Percentiles rank a stretch among this genome's conserved stretches.
phyloP scores from a whole-genome alignment of 2,797 vertebrate species.

The Girardinus metallicus region DNA sequence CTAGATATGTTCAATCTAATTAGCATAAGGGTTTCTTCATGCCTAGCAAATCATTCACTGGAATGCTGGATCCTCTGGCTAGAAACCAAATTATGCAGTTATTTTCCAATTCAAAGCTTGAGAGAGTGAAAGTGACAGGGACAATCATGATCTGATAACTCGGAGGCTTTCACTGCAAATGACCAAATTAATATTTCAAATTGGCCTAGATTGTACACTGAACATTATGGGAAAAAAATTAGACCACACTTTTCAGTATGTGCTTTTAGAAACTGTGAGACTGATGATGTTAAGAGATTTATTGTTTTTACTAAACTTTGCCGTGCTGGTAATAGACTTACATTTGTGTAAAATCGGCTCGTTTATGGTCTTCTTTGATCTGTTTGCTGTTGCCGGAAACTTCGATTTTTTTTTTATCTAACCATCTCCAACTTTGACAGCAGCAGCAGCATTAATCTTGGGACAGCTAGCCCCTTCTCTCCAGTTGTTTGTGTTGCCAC shows the following conservation, averaged over 20 bases:
- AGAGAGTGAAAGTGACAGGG: background rate
- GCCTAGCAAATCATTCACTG: slow-evolving; percentile 2
- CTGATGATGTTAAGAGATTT: background rate
- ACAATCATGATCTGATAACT: slow-evolving; percentile 10
- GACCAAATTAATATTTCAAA: slow-evolving; percentile 7
- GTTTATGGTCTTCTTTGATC: background rate
- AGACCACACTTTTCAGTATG: background rate
- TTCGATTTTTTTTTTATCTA: background rate
- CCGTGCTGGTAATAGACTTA: background rate
- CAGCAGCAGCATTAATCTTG: background rate
- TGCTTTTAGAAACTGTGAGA: slow-evolving; percentile 2
- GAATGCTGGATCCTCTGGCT: background rate
- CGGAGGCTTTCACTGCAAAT: slow-evolving; percentile 5
- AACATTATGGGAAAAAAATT: background rate
- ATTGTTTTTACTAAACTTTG: slow-evolving; percentile 1
- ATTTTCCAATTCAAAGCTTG: slow-evolving; percentile 14
- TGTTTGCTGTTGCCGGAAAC: slow-evolving; percentile 1
- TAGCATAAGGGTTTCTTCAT: slow-evolving; percentile 5
- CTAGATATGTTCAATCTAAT: slow-evolving; percentile 27
- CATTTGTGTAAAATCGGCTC: background rate
- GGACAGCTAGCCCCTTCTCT: slow-evolving; percentile 1
- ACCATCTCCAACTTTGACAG: slow-evolving; percentile 4
- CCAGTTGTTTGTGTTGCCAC: background rate
- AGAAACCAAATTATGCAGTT: background rate
- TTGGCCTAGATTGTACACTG: background rate